Evolutionary conservation across 2,797 vertebrate genomes (phyloP).

Genomic region (Mastacembelus armatus): DNA sequence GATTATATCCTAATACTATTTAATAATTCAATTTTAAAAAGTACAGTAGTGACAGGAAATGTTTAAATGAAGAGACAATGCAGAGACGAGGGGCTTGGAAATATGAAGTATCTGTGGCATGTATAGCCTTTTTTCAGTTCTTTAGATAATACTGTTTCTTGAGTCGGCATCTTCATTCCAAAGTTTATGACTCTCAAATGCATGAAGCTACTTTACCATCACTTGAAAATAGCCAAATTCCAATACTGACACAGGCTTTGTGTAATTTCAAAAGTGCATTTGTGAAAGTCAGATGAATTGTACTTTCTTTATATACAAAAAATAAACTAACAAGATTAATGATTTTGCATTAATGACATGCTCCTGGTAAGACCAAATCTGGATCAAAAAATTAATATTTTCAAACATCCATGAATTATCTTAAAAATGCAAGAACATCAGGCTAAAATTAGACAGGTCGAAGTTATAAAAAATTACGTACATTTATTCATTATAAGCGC

Average conservation of each 20-base stretch:
- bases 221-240: slow-evolving; percentile 7
- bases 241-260: background rate
- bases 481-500: slow-evolving; percentile 18
- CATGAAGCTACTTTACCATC: background rate
- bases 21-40: slow-evolving; percentile 83
- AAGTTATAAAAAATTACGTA: slow-evolving; percentile 14
- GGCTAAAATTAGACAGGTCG: background rate
- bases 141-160: slow-evolving; percentile 1
- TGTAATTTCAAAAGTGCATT: background rate
- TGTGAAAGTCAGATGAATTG: background rate
- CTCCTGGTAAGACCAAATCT: background rate
- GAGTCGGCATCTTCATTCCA: background rate
- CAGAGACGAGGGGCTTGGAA: slow-evolving; percentile 20
- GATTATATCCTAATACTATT: slow-evolving; percentile 78
- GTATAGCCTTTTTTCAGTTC: slow-evolving; percentile 8
- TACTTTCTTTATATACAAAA: background rate
- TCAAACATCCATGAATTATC: slow-evolving; percentile 3
- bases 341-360: background rate
- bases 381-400: slow-evolving; percentile 7
- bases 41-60: slow-evolving; percentile 50
- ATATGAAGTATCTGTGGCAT: slow-evolving; percentile 15
- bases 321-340: background rate
- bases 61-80: slow-evolving; percentile 44
- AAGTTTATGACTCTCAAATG: slow-evolving; percentile 12
- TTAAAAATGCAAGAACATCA: background rate